Percentiles rank a stretch among this genome's conserved stretches.
These are phyloP conservation scores for Hypotaenidia philippensis DNA, from an alignment of 2,797 vertebrate genomes.

Conservation along the genomic window DNA sequence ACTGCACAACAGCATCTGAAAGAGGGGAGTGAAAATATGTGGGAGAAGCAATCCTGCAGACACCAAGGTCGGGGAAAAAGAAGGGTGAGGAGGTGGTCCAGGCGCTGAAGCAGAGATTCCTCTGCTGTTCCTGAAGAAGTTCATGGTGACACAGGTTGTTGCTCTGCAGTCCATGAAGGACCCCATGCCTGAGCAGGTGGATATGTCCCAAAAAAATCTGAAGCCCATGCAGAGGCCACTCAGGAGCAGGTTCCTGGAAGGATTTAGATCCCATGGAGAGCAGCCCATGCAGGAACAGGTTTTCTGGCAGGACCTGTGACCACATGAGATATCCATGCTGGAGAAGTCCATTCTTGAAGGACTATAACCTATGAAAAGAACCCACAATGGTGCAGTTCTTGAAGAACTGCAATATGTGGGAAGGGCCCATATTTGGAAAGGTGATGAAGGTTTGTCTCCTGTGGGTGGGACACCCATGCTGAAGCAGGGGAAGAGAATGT, in stretches of 20 bases:
- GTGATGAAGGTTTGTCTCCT: neutral
- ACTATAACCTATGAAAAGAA: neutral
- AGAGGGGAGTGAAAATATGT: neutral
- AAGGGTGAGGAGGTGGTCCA: rapidly evolving
- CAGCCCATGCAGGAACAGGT: neutral
- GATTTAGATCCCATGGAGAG: neutral
- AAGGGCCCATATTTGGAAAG: neutral
- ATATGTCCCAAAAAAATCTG: neutral
- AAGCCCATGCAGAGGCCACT: rapidly evolving
- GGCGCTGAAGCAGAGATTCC: rapidly evolving
- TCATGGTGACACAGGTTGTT: neutral
- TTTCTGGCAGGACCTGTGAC: neutral
- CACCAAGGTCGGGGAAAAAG: neutral
- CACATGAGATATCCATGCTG: neutral
- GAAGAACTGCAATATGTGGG: neutral
- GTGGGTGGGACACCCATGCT: rapidly evolving
- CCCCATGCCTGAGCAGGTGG: rapidly evolving
- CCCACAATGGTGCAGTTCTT: neutral
- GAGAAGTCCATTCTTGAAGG: neutral
- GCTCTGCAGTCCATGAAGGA: neutral
- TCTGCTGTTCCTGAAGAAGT: neutral
- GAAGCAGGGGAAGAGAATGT: neutral
- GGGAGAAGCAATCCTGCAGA: neutral
- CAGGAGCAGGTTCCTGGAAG: neutral
- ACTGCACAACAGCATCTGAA: rapidly evolving